Evolutionary conservation across 2,888 invertebrate species (phyloP), one percentile per base, ranked within the genome.

Genomic region (Cerastoderma edule): DNA sequence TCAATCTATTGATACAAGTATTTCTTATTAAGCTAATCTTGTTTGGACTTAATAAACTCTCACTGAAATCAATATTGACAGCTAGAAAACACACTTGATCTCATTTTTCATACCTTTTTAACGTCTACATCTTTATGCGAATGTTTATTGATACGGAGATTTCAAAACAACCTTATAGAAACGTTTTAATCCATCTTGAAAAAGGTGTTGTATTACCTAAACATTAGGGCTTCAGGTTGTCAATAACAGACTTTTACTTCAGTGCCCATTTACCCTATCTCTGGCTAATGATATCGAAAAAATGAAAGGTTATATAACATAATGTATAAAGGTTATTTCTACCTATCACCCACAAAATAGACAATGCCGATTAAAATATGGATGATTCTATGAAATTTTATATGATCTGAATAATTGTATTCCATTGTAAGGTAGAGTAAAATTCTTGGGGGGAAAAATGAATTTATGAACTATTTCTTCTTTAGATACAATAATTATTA

Each of bases 211-310:
- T 50, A 50, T 50, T 2, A 50, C 50, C 22, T 50, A 50, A 50
- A 50, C 10, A 6, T n/a, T n/a, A 50, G 1, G 24, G 22, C 10
- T 50, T 2, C 50, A 50, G 50, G 50, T 24, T 50, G 50, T 50
- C 22, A 19, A 50, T 22, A 50, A 19, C 60, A 33, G n/a, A 6
- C 39, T 39, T 60, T 24, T n/a, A 60, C 22, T 60, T 13, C 60
- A 60, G 60, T 16, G 60, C 22, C n/a, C 10, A 60, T 60, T 28
- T 57, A 39, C n/a, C n/a, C n/a, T n/a, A n/a, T n/a, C n/a, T n/a
- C n/a, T n/a, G n/a, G n/a, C n/a, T n/a, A n/a, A n/a, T n/a, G n/a
- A n/a, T n/a, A n/a, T n/a, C n/a, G n/a, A n/a, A n/a, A n/a, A n/a
- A n/a, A n/a, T n/a, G n/a, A n/a, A n/a, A n/a, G n/a, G n/a, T n/a